Conservation (phyloP, 1,140 invertebrate genomes). For the Coptotermes formosanus region DNA sequence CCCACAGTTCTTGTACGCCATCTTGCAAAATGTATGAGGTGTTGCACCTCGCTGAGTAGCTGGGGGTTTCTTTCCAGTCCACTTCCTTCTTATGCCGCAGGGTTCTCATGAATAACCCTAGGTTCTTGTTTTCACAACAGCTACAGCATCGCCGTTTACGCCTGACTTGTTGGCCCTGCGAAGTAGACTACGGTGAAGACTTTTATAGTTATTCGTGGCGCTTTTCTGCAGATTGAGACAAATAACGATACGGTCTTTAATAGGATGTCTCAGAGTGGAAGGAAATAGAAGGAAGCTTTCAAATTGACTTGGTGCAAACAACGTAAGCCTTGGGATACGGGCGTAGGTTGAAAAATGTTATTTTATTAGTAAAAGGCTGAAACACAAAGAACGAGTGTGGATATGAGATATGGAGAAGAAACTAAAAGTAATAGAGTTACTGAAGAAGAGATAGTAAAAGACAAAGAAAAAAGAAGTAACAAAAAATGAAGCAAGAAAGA, state of each 20-base stretch:
- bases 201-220: not conserved
- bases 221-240: not conserved
- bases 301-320: too few relatives aligned
- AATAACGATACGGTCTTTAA: not conserved
- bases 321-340: too few relatives aligned
- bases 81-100: not conserved
- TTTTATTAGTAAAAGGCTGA: too few relatives aligned
- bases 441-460: too few relatives aligned
- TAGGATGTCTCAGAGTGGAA: not conserved
- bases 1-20: not conserved
- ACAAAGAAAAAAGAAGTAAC: too few relatives aligned
- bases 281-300: too few relatives aligned
- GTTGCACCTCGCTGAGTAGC: not conserved
- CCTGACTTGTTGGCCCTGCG: not conserved
- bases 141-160: not conserved
- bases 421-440: too few relatives aligned
- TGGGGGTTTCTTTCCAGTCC: not conserved
- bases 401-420: too few relatives aligned
- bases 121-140: conserved; percentile 2
- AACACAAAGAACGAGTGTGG: too few relatives aligned
- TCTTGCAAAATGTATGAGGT: conserved; percentile 1
- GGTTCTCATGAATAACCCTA: conserved; percentile 1
- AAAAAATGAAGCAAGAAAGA: too few relatives aligned
- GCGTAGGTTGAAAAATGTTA: too few relatives aligned
- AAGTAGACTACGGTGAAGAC: not conserved